Evolutionary conservation across 1,140 invertebrate species (phyloP), one percentile per base, ranked within the genome.

Genomic region (Heliconius himera): DNA sequence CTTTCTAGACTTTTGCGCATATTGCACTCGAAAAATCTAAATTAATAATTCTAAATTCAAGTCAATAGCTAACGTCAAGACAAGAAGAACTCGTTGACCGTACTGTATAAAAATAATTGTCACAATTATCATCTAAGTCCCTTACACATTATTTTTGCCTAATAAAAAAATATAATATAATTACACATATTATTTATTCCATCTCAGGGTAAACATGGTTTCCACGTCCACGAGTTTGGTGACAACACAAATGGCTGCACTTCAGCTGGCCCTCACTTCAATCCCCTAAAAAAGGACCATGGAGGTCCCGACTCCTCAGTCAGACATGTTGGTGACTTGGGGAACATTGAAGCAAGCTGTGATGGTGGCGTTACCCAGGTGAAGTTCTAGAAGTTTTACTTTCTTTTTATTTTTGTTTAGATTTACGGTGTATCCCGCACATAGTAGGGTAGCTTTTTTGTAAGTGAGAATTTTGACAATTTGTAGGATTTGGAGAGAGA

Each of bases 221-320:
- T 99, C 95, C 99, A 99, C 91, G 96, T 99, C 75, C 99, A 99
- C 90, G 97, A 99, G 95, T 99, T 98, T 92, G 99, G 99, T 1
- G 99, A 99, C 91, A 98, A 98, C 82, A 99, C 98, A 54, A 99
- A 99, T 92, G 98, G 99, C 0, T 99, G 99, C 93, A 98, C 97
- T 4, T 99, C 98, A 74, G 98, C 99, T 26, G 99, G 99, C 1
- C 95, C 98, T 1, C 99, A 99, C 95, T 99, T 98, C 95, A 99
- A 99, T 95, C 99, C 99, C 0, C 85, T 95, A 72, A 96, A 96
- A 78, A 97, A 97, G 85, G 97, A 97, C 2, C 99, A 99, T 91
- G 99, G 98, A 11, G 98, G 95, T 18, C 99, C 98, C 11, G 89
- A 89, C 36, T 96, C 97, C 82, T 90, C 89, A 18, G 95, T 96